A percentile compares a stretch with the other conserved stretches of the same genome.
Conservation (phyloP, 2,888 invertebrate genomes). For the Lepeophtheirus nordmannii region DNA sequence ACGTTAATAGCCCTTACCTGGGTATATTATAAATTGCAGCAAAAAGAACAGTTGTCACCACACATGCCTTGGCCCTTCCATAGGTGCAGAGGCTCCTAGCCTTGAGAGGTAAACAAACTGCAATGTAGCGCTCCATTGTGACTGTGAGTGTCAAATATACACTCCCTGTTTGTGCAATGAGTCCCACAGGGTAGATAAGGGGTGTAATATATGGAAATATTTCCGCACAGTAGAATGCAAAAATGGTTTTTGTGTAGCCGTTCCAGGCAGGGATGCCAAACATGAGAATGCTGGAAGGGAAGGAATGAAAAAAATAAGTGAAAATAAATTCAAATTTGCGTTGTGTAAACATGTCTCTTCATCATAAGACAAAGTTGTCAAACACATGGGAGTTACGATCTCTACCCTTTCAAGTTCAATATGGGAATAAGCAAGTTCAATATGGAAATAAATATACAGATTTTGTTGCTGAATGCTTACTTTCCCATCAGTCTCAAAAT, state of each 20-base stretch:
- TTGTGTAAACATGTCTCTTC: no score
- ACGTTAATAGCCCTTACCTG: constrained; percentile 32
- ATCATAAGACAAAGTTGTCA: no score
- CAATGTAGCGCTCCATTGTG: constrained; percentile 76
- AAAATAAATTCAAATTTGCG: no score
- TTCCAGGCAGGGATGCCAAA: constrained; percentile 75
- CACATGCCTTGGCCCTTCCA: constrained; percentile 65
- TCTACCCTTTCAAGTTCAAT: no score
- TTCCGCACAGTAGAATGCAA: constrained; percentile 53
- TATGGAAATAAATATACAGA: no score
- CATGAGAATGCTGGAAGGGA: constrained; percentile 63
- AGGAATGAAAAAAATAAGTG: constrained; percentile 75
- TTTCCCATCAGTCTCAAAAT: no score
- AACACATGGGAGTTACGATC: no score
- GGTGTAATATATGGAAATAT: constrained; percentile 61
- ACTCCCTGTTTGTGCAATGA: constrained; percentile 47
- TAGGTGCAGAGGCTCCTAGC: constrained; percentile 82
- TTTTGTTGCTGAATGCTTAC: no score
- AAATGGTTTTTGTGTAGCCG: constrained; percentile 59
- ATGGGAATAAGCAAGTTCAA: no score
- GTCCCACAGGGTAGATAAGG: constrained; percentile 62
- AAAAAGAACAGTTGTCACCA: constrained; percentile 60
- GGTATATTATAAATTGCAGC: constrained; percentile 73
- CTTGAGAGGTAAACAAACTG: constrained; percentile 54
- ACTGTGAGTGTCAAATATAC: constrained; percentile 61